A percentile compares a stretch with the other conserved stretches of the same genome.
These are phyloP conservation scores for Ceratosolen fusciceps DNA, from an alignment of 1,140 invertebrate genomes.

Conservation along the genomic window DNA sequence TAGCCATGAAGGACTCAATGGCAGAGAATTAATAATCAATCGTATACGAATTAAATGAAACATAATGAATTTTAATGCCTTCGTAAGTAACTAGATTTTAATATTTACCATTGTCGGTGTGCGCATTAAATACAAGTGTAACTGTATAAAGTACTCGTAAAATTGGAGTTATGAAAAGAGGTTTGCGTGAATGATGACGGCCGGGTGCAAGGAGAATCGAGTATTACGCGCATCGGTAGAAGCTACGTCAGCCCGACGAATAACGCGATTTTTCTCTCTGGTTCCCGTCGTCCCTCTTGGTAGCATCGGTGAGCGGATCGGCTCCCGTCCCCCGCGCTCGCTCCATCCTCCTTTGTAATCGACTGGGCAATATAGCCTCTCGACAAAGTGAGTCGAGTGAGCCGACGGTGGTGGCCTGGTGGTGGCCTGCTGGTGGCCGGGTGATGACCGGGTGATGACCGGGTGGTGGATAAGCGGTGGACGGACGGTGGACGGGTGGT, in stretches of 20 bases:
- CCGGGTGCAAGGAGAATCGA: not conserved
- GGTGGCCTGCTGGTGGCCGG: too few relatives aligned
- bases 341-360: not conserved
- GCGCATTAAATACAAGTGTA: not conserved
- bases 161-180: not conserved
- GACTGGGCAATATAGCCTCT: conserved; percentile 17
- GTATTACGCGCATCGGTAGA: not conserved
- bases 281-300: not conserved
- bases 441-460: too few relatives aligned
- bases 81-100: not conserved
- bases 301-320: not conserved
- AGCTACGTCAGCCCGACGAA: not conserved
- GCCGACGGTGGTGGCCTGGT: too few relatives aligned
- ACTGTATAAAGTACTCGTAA: not conserved
- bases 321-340: too few relatives aligned
- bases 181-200: not conserved
- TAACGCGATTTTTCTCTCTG: not conserved
- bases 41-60: not conserved
- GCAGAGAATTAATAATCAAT: not conserved
- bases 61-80: not conserved
- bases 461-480: too few relatives aligned
- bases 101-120: not conserved
- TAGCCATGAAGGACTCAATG: too few relatives aligned
- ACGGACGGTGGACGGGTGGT: too few relatives aligned
- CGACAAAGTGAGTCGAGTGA: conserved; percentile 17